A percentile compares a stretch with the other conserved stretches of the same genome.
These are phyloP conservation scores for Ptilonorhynchus violaceus DNA, from an alignment of 2,113 vertebrate species.

Conservation along the genomic window DNA sequence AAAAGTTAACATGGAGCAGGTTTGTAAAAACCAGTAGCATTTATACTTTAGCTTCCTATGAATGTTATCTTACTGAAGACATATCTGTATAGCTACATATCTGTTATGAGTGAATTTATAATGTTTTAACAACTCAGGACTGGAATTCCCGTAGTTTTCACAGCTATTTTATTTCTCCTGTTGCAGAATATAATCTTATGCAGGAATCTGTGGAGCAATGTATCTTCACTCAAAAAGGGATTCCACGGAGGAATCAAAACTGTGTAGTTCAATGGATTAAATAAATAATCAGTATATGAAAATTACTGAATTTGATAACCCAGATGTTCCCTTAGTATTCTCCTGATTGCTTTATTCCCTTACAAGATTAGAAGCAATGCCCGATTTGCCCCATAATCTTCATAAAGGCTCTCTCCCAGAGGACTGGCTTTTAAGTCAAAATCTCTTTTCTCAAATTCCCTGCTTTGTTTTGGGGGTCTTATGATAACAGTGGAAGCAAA, in stretches of 20 bases:
- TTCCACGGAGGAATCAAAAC: not conserved
- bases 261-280: not conserved
- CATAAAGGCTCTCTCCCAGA: not conserved
- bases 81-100: rapidly evolving
- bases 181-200: rapidly evolving
- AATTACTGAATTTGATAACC: not conserved
- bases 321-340: not conserved
- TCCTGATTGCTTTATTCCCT: not conserved
- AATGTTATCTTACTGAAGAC: not conserved
- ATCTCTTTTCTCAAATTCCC: not conserved
- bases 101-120: not conserved
- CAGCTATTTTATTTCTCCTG: not conserved
- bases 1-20: not conserved
- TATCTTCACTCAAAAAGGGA: not conserved
- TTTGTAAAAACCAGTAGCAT: not conserved
- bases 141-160: not conserved
- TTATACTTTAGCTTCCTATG: not conserved
- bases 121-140: not conserved
- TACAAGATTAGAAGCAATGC: not conserved
- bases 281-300: not conserved
- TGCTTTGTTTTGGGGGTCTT: not conserved
- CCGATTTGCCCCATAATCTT: not conserved
- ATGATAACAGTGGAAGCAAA: not conserved
- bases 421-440: not conserved
- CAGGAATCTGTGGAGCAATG: not conserved